Percentiles rank a stretch among this genome's conserved stretches.
Conservation (phyloP, 2,888 invertebrate genomes). For the Automeris io region DNA sequence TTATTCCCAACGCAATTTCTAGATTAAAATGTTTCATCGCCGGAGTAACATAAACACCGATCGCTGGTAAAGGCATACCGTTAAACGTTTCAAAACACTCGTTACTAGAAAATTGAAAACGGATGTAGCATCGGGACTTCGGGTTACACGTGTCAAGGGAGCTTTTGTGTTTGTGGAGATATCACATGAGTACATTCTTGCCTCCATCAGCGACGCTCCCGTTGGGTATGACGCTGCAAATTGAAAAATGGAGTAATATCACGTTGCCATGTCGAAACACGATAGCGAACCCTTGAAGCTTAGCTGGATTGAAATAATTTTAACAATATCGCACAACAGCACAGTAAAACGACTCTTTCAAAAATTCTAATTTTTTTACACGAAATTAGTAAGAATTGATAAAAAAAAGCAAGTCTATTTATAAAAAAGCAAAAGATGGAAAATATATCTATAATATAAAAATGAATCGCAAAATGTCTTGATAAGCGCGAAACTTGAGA, state of each 20-base stretch:
- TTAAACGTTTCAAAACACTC: background rate
- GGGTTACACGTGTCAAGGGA: conserved; percentile 3
- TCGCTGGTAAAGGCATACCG: background rate
- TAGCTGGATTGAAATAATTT: too few relatives aligned
- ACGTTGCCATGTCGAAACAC: background rate
- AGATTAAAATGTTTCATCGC: background rate
- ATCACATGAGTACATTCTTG: conserved; percentile 2
- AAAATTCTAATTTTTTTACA: too few relatives aligned
- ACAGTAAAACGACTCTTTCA: too few relatives aligned
- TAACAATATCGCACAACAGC: too few relatives aligned
- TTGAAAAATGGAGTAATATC: conserved; percentile 13
- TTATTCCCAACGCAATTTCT: background rate
- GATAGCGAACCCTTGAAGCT: too few relatives aligned
- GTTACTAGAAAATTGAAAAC: conserved; percentile 1
- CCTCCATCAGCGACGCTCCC: conserved; percentile 13
- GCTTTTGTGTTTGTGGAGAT: conserved; percentile 2
- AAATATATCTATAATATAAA: too few relatives aligned
- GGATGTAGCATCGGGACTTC: background rate
- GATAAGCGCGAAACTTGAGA: too few relatives aligned
- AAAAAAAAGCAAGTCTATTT: too few relatives aligned
- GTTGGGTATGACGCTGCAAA: conserved; percentile 13
- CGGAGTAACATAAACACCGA: background rate
- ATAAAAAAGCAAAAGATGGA: too few relatives aligned
- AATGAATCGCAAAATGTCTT: too few relatives aligned
- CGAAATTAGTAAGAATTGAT: too few relatives aligned